Percentiles rank a stretch among this genome's conserved stretches.
Conservation (phyloP, 2,113 vertebrate genomes). For the Charadrius vociferus region DNA sequence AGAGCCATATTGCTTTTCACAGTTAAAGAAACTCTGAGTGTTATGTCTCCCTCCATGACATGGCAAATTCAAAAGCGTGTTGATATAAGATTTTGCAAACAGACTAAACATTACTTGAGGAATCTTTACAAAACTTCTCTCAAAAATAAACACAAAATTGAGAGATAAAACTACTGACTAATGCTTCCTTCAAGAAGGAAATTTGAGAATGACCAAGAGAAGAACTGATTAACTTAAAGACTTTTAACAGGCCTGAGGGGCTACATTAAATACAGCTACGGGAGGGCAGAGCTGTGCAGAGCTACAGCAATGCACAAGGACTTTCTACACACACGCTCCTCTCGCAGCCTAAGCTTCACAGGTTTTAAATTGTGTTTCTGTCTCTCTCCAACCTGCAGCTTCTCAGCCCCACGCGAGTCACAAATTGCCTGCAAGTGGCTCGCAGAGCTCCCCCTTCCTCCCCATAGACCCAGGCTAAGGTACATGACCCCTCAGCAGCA, state of each 20-base stretch:
- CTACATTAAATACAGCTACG: not conserved
- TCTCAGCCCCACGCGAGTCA: not conserved
- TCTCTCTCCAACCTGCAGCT: not conserved
- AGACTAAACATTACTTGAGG: conserved; percentile 70
- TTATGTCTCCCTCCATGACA: conserved; percentile 40
- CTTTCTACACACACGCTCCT: not conserved
- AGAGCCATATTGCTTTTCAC: conserved; percentile 56
- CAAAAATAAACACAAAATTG: conserved; percentile 55
- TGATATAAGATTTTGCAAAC: conserved; percentile 60
- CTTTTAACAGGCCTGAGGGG: not conserved
- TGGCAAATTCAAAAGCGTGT: conserved; percentile 22
- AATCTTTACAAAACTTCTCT: conserved; percentile 50
- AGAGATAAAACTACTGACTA: conserved; percentile 36
- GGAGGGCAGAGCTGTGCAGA: not conserved
- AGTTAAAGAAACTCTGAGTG: not conserved
- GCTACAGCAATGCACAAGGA: not conserved
- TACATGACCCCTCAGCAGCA: not conserved
- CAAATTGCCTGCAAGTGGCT: not conserved
- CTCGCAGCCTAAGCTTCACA: not conserved
- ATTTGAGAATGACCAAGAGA: conserved; percentile 19
- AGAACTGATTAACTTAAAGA: not conserved
- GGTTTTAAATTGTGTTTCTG: not conserved
- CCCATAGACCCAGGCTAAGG: fast-evolving
- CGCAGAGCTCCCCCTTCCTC: not conserved
- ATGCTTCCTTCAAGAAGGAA: conserved; percentile 39